Percentiles rank a stretch among this genome's conserved stretches.
phyloP scores from a whole-genome alignment of 92 coral and sea anemone genomes.

The Porites divaricata region DNA sequence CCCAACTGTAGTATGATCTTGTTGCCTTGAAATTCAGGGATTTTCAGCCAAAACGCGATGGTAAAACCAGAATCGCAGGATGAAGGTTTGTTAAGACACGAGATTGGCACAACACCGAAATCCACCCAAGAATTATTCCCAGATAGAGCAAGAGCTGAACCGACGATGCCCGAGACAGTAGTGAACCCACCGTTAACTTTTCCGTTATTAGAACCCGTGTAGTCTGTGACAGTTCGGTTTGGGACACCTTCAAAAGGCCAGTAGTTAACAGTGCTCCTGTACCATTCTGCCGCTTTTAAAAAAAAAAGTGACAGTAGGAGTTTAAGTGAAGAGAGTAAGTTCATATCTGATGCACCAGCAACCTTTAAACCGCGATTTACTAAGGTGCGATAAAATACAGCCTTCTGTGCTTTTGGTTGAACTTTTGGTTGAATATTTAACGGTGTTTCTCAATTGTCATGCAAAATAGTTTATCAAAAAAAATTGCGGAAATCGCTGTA shows the following conservation, averaged over 20 bases:
- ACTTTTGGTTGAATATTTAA: constrained; percentile 19
- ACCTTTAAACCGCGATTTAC: constrained; percentile 1
- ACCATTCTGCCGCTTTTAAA: constrained; percentile 82
- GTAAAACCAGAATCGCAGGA: constrained; percentile 78
- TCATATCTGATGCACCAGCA: constrained; percentile 9
- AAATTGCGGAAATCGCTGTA: constrained; percentile 8
- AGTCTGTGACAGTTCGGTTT: constrained; percentile 54
- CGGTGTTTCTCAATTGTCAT: constrained; percentile 23
- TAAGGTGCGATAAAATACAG: background rate
- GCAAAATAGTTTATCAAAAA: background rate
- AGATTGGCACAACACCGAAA: constrained; percentile 69
- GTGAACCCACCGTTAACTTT: constrained; percentile 65
- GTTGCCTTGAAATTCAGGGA: constrained; percentile 71
- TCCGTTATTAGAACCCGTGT: constrained; percentile 69
- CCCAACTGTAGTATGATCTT: constrained; percentile 89
- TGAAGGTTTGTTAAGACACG: constrained; percentile 83
- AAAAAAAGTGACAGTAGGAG: constrained; percentile 67
- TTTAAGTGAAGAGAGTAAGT: constrained; percentile 39
- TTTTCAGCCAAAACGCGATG: constrained; percentile 86
- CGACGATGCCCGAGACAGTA: constrained; percentile 81
- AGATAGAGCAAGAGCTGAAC: constrained; percentile 75
- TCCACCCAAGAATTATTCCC: constrained; percentile 69
- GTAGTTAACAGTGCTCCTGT: constrained; percentile 70
- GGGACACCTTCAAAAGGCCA: constrained; percentile 88
- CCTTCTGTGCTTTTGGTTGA: constrained; percentile 6